phyloP scores from a whole-genome alignment of 2,113 vertebrate species.

The Prionailurus bengalensis region DNA sequence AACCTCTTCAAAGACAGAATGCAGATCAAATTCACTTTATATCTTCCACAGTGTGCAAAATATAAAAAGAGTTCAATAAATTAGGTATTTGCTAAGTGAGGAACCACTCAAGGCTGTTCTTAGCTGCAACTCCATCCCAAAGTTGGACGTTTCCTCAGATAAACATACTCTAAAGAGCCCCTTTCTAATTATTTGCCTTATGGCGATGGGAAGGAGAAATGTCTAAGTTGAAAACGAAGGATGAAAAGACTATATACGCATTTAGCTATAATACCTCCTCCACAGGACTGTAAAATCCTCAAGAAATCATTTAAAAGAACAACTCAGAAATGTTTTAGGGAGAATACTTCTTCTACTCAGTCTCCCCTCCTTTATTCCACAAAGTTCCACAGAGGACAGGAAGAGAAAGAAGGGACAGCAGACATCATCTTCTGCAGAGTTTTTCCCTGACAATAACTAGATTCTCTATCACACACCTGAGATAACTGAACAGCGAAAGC shows the following conservation, averaged over 20 bases:
- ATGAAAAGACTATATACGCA: constrained; percentile 23
- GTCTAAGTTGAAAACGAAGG: background rate
- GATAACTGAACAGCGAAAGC: background rate
- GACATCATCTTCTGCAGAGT: background rate
- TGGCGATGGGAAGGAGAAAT: background rate
- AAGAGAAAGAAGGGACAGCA: background rate
- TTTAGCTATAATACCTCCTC: background rate
- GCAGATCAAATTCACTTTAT: constrained; percentile 2
- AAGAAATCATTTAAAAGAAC: background rate
- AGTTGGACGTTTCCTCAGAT: background rate
- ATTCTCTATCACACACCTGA: background rate
- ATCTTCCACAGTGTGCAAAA: constrained; percentile 30
- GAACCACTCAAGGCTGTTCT: background rate
- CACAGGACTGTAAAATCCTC: background rate
- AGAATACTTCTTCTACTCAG: background rate
- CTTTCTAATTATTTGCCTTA: background rate
- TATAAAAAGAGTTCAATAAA: background rate
- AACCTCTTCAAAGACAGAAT: constrained; percentile 9
- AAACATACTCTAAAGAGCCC: background rate
- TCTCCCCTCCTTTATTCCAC: background rate
- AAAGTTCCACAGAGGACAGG: background rate
- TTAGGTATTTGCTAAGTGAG: constrained; percentile 9
- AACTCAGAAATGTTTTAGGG: background rate
- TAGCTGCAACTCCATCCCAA: background rate
- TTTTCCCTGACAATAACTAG: too few species aligned